phyloP scores from a whole-genome alignment of 2,113 vertebrate species.

The Motacilla alba region DNA sequence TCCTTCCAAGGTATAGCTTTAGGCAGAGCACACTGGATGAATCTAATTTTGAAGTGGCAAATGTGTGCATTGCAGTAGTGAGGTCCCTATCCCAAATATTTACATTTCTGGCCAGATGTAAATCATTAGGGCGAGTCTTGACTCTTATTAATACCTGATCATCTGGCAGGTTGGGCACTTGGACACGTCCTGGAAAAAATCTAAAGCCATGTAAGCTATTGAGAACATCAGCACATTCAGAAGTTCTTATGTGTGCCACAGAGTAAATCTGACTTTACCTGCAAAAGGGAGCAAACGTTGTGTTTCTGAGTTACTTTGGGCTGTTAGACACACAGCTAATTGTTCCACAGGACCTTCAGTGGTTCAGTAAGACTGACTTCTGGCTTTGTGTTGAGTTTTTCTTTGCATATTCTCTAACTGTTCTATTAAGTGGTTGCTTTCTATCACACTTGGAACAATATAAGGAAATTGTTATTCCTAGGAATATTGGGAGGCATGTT shows the following conservation, averaged over 20 bases:
- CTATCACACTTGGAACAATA: background rate
- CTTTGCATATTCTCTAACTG: background rate
- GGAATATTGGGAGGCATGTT: background rate
- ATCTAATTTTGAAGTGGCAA: constrained; percentile 34
- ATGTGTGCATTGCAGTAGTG: constrained; percentile 5
- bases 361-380: background rate
- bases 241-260: background rate
- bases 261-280: background rate
- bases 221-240: background rate
- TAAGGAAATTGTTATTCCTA: background rate
- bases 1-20: constrained; percentile 7
- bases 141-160: constrained; percentile 46
- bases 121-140: constrained; percentile 37
- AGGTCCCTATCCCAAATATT: constrained; percentile 10
- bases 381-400: background rate
- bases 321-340: background rate
- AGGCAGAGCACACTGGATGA: background rate
- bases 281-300: background rate
- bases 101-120: constrained; percentile 36
- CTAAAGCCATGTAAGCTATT: background rate
- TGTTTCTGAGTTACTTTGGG: background rate
- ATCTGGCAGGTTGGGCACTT: constrained; percentile 8
- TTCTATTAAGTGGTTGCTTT: background rate
- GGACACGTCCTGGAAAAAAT: background rate
- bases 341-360: background rate